Conservation (phyloP, 1,140 invertebrate genomes). For the Ostrea denselamellosa region DNA sequence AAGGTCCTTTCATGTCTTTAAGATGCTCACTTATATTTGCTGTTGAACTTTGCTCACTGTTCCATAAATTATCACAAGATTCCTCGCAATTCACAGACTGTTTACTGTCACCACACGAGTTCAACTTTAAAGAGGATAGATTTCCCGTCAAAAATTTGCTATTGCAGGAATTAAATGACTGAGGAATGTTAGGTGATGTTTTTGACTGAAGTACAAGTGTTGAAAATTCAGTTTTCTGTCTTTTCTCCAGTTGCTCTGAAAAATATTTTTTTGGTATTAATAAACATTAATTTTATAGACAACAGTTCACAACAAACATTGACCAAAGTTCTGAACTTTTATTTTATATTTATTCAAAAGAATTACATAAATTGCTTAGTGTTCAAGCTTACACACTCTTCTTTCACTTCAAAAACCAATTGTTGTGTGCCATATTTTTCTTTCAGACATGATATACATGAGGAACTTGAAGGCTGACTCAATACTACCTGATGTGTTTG, state of each 20-base stretch:
- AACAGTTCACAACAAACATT: background rate
- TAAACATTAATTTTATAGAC: background rate
- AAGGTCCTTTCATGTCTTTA: background rate
- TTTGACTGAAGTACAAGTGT: constrained; percentile 1
- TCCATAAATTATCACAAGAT: background rate
- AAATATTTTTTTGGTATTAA: background rate
- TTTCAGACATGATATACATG: no score
- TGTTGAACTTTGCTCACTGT: background rate
- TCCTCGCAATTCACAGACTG: background rate
- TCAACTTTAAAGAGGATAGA: background rate
- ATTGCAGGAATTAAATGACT: background rate
- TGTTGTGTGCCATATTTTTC: no score
- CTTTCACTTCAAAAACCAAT: no score
- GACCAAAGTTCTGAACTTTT: background rate
- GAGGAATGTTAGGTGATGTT: background rate
- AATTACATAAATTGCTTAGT: no score
- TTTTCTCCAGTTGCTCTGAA: constrained; percentile 43
- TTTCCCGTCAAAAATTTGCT: constrained; percentile 5
- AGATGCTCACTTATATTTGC: background rate
- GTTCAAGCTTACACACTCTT: no score
- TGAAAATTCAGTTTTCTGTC: constrained; percentile 36
- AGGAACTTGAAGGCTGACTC: no score
- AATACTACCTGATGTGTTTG: constrained; percentile 40
- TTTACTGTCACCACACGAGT: background rate
- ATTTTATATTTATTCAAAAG: no score